Evolutionary conservation across 2,888 invertebrate species (phyloP).

Genomic region (Venustoraphidia nigricollis): DNA sequence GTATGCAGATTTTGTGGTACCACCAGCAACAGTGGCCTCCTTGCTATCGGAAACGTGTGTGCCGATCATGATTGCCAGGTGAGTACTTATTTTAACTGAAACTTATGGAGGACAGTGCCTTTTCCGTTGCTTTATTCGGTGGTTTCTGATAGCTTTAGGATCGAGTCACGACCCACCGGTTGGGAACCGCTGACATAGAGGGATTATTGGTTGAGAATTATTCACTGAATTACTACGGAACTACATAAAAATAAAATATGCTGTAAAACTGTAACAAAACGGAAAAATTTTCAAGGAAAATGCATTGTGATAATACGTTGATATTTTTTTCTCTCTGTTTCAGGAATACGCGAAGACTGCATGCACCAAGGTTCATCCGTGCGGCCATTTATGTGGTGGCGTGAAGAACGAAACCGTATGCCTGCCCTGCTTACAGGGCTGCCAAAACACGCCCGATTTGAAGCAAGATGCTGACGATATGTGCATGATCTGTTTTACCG

Average conservation of each 20-base stretch:
- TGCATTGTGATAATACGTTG: too few species aligned
- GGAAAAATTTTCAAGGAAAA: too few species aligned
- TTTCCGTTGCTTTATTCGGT: too few species aligned
- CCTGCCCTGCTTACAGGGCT: slow-evolving; percentile 81
- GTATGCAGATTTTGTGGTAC: slow-evolving; percentile 86
- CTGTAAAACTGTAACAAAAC: too few species aligned
- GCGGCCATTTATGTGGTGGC: slow-evolving; percentile 91
- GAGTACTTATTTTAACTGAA: not conserved
- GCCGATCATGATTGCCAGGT: slow-evolving; percentile 88
- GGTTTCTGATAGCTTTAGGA: too few species aligned
- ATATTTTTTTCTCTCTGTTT: slow-evolving; percentile 4
- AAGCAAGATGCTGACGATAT: slow-evolving; percentile 97
- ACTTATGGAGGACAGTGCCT: too few species aligned
- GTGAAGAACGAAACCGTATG: slow-evolving; percentile 73
- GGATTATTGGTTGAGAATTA: too few species aligned
- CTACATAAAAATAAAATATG: too few species aligned
- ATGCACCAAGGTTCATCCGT: slow-evolving; percentile 66
- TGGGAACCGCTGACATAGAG: too few species aligned
- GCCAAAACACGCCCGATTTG: slow-evolving; percentile 38
- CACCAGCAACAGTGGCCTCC: slow-evolving; percentile 62
- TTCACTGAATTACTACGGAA: too few species aligned
- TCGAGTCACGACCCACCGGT: too few species aligned
- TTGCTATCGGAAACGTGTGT: slow-evolving; percentile 88
- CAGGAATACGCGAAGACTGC: slow-evolving; percentile 66
- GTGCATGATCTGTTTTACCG: slow-evolving; percentile 99